These are phyloP conservation scores for Aplodontia rufa DNA, from an alignment of 2,113 vertebrate species.

Conservation along the genomic window DNA sequence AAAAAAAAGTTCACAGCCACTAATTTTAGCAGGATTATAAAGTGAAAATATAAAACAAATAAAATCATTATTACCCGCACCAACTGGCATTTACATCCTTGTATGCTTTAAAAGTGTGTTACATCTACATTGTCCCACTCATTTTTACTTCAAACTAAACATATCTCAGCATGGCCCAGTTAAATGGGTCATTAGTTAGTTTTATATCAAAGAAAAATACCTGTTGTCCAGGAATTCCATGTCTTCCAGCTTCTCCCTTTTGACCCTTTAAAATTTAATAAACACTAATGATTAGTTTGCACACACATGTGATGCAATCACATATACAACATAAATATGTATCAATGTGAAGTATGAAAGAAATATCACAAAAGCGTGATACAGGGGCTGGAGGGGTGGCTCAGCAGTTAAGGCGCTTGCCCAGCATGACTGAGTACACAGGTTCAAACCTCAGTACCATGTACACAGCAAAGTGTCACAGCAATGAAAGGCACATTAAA, in stretches of 20 bases:
- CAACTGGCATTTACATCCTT: background rate
- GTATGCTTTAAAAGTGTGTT: background rate
- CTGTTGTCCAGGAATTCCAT: conserved; percentile 88
- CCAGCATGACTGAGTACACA: too few species aligned
- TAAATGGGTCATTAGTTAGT: background rate
- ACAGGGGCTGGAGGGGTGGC: too few species aligned
- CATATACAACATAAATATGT: background rate
- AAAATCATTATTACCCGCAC: background rate
- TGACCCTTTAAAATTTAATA: conserved; percentile 83
- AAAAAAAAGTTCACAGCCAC: background rate
- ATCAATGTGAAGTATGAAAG: background rate
- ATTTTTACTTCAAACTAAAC: conserved; percentile 2
- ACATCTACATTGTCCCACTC: background rate
- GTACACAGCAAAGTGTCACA: too few species aligned
- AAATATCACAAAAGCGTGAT: background rate
- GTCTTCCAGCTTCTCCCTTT: conserved; percentile 90
- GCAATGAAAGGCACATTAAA: too few species aligned
- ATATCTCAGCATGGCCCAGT: background rate
- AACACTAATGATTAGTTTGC: background rate
- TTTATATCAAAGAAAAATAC: conserved; percentile 79
- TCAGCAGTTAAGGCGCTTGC: too few species aligned
- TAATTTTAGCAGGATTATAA: background rate
- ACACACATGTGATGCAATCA: background rate
- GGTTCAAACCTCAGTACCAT: too few species aligned
- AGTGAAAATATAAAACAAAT: background rate